Percentiles rank a stretch among this genome's conserved stretches.
These are phyloP conservation scores for Clupea harengus DNA, from an alignment of 2,113 vertebrate genomes.

Conservation along the genomic window DNA sequence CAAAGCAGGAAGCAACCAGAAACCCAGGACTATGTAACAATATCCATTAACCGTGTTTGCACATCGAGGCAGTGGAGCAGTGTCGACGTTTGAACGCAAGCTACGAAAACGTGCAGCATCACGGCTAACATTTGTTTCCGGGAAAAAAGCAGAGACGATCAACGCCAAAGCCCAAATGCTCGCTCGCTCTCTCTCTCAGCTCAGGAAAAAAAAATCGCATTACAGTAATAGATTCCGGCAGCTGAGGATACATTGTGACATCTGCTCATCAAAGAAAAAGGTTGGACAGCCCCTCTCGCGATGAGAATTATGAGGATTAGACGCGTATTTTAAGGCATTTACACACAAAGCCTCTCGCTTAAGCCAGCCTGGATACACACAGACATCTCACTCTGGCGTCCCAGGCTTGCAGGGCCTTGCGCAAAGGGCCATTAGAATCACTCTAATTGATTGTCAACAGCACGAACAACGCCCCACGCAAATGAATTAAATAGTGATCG, in stretches of 20 bases:
- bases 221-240: conserved; percentile 3
- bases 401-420: conserved; percentile 16
- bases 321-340: conserved; percentile 4
- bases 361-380: neutral
- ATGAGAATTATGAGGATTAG: conserved; percentile 25
- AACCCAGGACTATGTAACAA: too few relatives aligned
- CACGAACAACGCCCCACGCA: conserved; percentile 37
- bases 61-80: neutral
- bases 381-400: neutral
- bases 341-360: conserved; percentile 16
- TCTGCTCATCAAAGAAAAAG: conserved; percentile 29
- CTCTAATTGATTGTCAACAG: conserved; percentile 43
- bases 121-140: neutral
- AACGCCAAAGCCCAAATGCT: neutral
- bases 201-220: neutral
- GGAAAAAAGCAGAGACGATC: neutral
- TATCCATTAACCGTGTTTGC: neutral
- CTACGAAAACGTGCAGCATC: neutral
- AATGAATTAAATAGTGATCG: conserved; percentile 40
- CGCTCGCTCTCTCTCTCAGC: neutral
- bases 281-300: neutral
- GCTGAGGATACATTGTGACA: conserved; percentile 3
- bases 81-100: neutral
- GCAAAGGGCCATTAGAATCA: conserved; percentile 20
- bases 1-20: too few relatives aligned